Base-by-base conservation (phyloP, 2,113 vertebrate species). In the Natator depressus region DNA sequence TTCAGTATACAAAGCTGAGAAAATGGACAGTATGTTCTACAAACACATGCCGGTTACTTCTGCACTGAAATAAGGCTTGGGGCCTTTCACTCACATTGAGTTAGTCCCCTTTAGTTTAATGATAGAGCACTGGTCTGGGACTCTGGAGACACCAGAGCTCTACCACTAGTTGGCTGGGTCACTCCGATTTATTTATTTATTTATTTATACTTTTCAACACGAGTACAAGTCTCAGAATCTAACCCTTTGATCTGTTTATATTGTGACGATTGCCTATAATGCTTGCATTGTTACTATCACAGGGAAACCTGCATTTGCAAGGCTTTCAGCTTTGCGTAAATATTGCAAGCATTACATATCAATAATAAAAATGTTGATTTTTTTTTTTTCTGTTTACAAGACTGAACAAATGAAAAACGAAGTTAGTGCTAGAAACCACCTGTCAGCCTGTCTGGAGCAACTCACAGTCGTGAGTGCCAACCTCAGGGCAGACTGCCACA, bases 201-300 rank as follows among this genome's bases (percentile, higher is more conserved):
- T 12, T 27, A 12, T 9, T 8, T 46, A 8, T 17, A 17, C 8
- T 93, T 87, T 38, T 81, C 12, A 19, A 17, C 27, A 31, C 8
- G 69, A 54, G 79, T n/a, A 31, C 54, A 49, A 12, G 2, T 80
- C 31, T 78, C 11, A 80, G 65, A 4, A 14, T 11, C 1, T 57
- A 87, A 65, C 51, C 86, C 82, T 85, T 88, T 46, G 50, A 84
- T 47, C 84, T 88, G 72, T 14, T 84, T 0, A 0, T 29, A 1
- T 25, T 72, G 31, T 46, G 55, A 20, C 20, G 19, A n/a, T 55
- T 24, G 3, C 38, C 51, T 59, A 65, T 0, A 0, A 10, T 50
- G 8, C 0, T 1, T 27, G 59, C 0, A 0, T 47, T 84, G 31
- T 19, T 19, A 0, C 2, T 27, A 24, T 91, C 54, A 19, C 49